These are phyloP conservation scores for Dynastes maya DNA, from an alignment of 2,888 invertebrate species.

Conservation along the genomic window DNA sequence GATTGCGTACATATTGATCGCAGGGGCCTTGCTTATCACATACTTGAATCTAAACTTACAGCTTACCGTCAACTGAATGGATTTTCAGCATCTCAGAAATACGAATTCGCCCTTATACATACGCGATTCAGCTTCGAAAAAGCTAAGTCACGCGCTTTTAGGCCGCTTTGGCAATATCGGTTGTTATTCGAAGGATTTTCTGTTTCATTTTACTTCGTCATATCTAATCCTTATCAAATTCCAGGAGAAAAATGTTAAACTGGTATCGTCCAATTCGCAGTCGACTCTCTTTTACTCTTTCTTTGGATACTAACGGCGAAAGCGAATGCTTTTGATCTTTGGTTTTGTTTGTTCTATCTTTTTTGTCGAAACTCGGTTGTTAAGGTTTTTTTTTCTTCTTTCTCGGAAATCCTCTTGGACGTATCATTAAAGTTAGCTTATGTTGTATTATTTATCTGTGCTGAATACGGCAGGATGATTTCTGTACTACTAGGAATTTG, in stretches of 20 bases:
- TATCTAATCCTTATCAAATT: conserved; percentile 45
- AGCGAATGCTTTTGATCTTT: conserved; percentile 3
- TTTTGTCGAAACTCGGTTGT: neutral
- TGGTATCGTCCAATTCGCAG: neutral
- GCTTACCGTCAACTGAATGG: conserved; percentile 60
- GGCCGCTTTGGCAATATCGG: conserved; percentile 26
- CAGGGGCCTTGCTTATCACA: conserved; percentile 58
- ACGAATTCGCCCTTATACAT: conserved; percentile 47
- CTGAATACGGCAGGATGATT: too few relatives aligned
- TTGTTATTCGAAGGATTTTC: conserved; percentile 34
- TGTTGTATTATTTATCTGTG: conserved; percentile 7
- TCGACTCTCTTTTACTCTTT: neutral
- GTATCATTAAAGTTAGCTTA: conserved; percentile 8
- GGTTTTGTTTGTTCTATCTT: neutral
- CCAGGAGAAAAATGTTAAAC: conserved; percentile 3
- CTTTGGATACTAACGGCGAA: neutral
- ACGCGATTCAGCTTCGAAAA: neutral
- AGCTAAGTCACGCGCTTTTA: conserved; percentile 31
- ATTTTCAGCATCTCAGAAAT: conserved; percentile 57
- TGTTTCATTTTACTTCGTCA: conserved; percentile 33
- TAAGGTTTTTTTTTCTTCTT: conserved; percentile 1
- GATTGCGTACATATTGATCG: conserved; percentile 60
- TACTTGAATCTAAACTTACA: conserved; percentile 60
- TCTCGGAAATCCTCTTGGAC: neutral
- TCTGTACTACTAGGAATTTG: too few relatives aligned